A percentile compares a stretch with the other conserved stretches of the same genome.
Conservation (phyloP, 1,140 invertebrate genomes). For the Brachionus rubens region DNA sequence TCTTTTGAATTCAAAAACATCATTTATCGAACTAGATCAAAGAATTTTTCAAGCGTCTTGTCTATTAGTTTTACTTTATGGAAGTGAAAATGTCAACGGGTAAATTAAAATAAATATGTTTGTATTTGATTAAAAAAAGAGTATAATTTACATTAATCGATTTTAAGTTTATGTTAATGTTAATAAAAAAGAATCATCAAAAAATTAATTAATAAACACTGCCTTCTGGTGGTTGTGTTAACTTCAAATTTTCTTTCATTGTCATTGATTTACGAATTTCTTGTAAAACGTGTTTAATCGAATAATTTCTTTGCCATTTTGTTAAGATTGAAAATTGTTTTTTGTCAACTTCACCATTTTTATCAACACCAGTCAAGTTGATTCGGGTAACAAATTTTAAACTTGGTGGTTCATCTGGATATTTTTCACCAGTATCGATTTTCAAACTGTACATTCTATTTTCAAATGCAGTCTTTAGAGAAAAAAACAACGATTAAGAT, state of each 20-base stretch:
- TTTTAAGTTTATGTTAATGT: too few relatives aligned
- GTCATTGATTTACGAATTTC: constrained; percentile 80
- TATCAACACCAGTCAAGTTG: constrained; percentile 96
- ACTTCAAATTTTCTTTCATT: constrained; percentile 91
- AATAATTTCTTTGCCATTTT: constrained; percentile 89
- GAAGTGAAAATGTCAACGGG: too few relatives aligned
- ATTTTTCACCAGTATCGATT: constrained; percentile 91
- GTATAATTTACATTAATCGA: too few relatives aligned
- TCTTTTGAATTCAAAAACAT: too few relatives aligned
- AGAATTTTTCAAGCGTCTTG: too few relatives aligned
- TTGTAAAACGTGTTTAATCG: constrained; percentile 89
- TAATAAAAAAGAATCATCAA: too few relatives aligned
- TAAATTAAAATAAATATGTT: too few relatives aligned
- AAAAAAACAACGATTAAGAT: too few relatives aligned
- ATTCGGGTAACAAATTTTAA: constrained; percentile 95
- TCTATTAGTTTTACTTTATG: too few relatives aligned
- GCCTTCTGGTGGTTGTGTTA: constrained; percentile 63
- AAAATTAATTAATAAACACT: constrained; percentile 48
- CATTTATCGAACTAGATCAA: too few relatives aligned
- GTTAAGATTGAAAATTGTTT: constrained; percentile 82
- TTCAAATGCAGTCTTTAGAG: constrained; percentile 94
- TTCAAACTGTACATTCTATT: constrained; percentile 98
- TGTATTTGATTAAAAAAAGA: too few relatives aligned
- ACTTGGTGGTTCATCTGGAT: constrained; percentile 89
- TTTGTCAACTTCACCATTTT: constrained; percentile 85